phyloP scores from a whole-genome alignment of 1,140 invertebrate species.

The Leptopilina boulardi region DNA sequence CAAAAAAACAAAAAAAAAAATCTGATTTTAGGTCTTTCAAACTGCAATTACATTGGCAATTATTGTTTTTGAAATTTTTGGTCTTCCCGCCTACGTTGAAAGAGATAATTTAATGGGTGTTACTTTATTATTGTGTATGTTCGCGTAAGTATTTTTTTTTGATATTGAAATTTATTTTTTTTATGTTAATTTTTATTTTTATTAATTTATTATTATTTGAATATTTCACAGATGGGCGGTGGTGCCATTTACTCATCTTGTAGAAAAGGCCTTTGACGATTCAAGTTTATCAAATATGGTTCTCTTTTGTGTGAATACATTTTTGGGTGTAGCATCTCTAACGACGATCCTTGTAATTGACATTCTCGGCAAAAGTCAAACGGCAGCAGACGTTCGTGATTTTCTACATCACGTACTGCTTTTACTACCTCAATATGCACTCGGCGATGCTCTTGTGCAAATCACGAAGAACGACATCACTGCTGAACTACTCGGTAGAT shows the following conservation, averaged over 20 bases:
- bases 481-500: slow-evolving; percentile 76
- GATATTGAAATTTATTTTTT: background rate
- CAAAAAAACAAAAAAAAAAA: background rate
- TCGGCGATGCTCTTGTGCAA: slow-evolving; percentile 80
- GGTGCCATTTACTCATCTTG: slow-evolving; percentile 76
- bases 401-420: slow-evolving; percentile 79
- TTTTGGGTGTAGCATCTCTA: slow-evolving; percentile 78
- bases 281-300: slow-evolving; percentile 81
- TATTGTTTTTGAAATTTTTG: slow-evolving; percentile 78
- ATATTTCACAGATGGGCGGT: slow-evolving; percentile 74
- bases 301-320: slow-evolving; percentile 81
- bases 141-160: slow-evolving; percentile 74
- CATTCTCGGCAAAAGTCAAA: slow-evolving; percentile 79
- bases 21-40: slow-evolving; percentile 69
- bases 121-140: slow-evolving; percentile 78
- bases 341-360: slow-evolving; percentile 80
- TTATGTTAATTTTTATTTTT: background rate
- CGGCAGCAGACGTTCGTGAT: slow-evolving; percentile 77
- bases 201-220: background rate
- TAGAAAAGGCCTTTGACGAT: slow-evolving; percentile 80
- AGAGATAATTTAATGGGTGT: slow-evolving; percentile 80
- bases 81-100: slow-evolving; percentile 80
- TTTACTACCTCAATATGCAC: slow-evolving; percentile 80
- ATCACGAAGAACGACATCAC: slow-evolving; percentile 82
- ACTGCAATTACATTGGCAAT: slow-evolving; percentile 77